These are phyloP conservation scores for Saccopteryx bilineata DNA, from an alignment of 2,113 vertebrate species.

Conservation along the genomic window DNA sequence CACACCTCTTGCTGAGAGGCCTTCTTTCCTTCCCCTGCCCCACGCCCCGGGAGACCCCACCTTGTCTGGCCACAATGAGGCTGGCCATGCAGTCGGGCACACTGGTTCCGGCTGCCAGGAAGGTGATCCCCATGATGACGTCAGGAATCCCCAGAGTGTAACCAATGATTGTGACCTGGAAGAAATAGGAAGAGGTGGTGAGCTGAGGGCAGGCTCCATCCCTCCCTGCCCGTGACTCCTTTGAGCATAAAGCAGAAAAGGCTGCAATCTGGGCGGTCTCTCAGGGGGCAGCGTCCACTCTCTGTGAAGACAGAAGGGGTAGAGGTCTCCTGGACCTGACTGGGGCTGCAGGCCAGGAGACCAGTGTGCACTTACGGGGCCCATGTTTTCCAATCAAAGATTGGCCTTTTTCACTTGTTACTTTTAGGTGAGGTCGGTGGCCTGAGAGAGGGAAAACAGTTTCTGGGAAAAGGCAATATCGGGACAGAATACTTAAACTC, in stretches of 20 bases:
- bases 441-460: neutral
- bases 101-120: slow-evolving; percentile 98
- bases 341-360: no score
- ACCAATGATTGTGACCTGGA: slow-evolving; percentile 97
- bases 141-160: slow-evolving; percentile 98
- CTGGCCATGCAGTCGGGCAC: slow-evolving; percentile 99
- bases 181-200: slow-evolving; percentile 49
- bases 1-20: neutral
- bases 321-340: neutral
- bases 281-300: neutral
- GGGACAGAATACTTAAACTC: neutral
- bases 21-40: neutral
- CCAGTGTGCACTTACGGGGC: neutral
- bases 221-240: neutral
- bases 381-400: neutral
- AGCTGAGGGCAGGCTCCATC: neutral
- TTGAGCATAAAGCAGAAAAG: neutral
- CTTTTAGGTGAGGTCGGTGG: neutral
- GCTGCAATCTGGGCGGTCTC: neutral
- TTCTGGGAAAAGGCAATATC: neutral
- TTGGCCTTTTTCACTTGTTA: neutral
- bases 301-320: neutral
- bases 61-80: slow-evolving; percentile 98
- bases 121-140: slow-evolving; percentile 99
- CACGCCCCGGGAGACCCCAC: slow-evolving; percentile 81